Evolutionary conservation across 1,140 invertebrate species (phyloP), one percentile per base, ranked within the genome.

Genomic region (Oppia nitens): DNA sequence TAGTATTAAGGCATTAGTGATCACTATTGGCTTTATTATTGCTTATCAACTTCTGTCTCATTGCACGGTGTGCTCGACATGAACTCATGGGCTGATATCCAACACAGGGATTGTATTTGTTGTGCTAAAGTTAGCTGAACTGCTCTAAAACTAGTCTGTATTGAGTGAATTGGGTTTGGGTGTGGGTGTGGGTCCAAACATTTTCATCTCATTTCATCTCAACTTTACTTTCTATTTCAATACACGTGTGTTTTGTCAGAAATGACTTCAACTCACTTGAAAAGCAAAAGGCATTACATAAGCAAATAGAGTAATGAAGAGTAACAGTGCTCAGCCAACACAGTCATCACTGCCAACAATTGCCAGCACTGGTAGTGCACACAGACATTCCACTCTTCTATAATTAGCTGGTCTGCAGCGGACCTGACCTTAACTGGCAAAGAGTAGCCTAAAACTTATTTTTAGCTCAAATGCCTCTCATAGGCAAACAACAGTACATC

Each of bases 381-480:
- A 9, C 32, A 40, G 17, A 40, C 32, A 6, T 17, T 40, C 6
- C 32, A 40, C 32, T 50, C 48, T 50, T 50, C 48, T 50, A 50
- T 50, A 50, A 50, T 50, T 50, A 50, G 48, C 48, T 50, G 48
- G 48, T 50, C 48, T 50, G 48, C 48, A 50, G 24, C 48, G 48
- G 48, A 50, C 48, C n/a, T 50, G 48, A 50, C 48, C 48, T 50
- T 50, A 50, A 50, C 48, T 50, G 48, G 48, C n/a, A 20, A 40
- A 50, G n/a, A n/a, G 48, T 50, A 50, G 48, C 48, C 48, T 50
- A 50, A 50, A 21, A 24, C 48, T 24, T 50, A 50, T 50, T 50
- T 50, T 50, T 50, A 50, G 48, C 48, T 20, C 4, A 24, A 20
- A 4, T 21, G n/a, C n/a, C n/a, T 11, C 48, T 50, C 4, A 6